Evolutionary conservation across 2,797 vertebrate species (phyloP), one percentile per base, ranked within the genome.

Genomic region (Pogoniulus pusillus): DNA sequence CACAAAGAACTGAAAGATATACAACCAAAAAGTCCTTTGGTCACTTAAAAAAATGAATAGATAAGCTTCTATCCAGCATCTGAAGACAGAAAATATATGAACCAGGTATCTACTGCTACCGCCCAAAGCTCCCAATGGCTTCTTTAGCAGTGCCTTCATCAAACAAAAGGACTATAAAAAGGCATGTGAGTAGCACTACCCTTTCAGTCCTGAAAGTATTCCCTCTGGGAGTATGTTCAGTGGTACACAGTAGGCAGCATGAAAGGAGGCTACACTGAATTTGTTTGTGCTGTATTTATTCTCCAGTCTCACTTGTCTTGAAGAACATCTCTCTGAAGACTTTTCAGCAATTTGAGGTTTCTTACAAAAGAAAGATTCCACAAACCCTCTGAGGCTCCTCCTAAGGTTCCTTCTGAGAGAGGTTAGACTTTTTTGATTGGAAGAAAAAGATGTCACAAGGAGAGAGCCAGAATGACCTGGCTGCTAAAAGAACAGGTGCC

Each of bases 311-410:
- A 43, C 22, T 17, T 41, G 41, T 41, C 41, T 41, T 63, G 39
- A 90, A 85, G 63, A 82, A 53, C 60, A 60, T 58, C 66, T 87
- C 11, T 60, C 32, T 69, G 65, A 85, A 87, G 85, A 39, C 64
- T 90, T 89, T 84, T 88, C 58, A 80, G 34, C 55, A 37, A 29
- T 60, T 89, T 37, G 76, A 64, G n/a, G 18, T 92, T 85, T 76
- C 34, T 41, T 90, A 34, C 49, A 68, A 66, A 89, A 41, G 47
- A 69, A 79, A 76, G 49, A 35, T 75, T 62, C 45, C 49, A 55
- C 70, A 89, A 78, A 66, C 27, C 19, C 17, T 68, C 41, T 53
- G 75, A 63, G 34, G 16, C 13, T 68, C 32, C 55, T 76, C 68
- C 55, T 58, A 20, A 69, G 20, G 14, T 45, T 75, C 29, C 27